Base-by-base conservation (phyloP, 2,113 vertebrate genomes). In the Limanda limanda region DNA sequence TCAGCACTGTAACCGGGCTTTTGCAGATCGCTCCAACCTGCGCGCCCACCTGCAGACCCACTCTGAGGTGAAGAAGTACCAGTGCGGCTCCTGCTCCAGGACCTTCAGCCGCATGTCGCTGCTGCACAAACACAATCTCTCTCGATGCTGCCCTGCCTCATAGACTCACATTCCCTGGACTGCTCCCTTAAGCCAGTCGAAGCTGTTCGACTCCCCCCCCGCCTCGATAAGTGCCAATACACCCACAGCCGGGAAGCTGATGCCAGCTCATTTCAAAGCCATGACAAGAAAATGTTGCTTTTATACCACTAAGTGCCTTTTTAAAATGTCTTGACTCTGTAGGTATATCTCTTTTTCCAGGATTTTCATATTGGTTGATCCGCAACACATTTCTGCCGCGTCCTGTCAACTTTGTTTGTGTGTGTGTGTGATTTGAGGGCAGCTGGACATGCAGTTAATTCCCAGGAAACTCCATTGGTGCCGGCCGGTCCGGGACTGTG, bases 81-180 rank as follows among this genome's bases (percentile, higher is more conserved):
- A 97, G 88, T 99, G 98, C 58, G 91, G 93, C 88, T 93, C 93
- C 48, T 99, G 98, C 74, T 95, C 97, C 5, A 95, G 97, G 76
- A 99, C 97, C 95, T 99, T 99, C 95, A 99, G 97, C 78, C 96
- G 97, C 63, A 99, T 99, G 98, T 99, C 97, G 5, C 94, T 99
- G 86, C 96, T 99, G 52, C 97, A 99, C 93, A 99, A 99, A 83
- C 98, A 99, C 62, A 94, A 94, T 1, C 94, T 96, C 80, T 96
- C 97, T 0, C 96, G 96, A 88, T 98, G 97, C 88, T 95, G 95
- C 0, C 93, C 94, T 0, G 92, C 95, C 31, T 94, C 95, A 51
- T 97, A 95, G 90, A 79, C 21, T 20, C 77, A 63, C 85, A 73
- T 80, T 79, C 81, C 79, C 68, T 1, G 47, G 74, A 77, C 54